Conservation (phyloP, 2,113 vertebrate genomes). For the Motacilla alba region DNA sequence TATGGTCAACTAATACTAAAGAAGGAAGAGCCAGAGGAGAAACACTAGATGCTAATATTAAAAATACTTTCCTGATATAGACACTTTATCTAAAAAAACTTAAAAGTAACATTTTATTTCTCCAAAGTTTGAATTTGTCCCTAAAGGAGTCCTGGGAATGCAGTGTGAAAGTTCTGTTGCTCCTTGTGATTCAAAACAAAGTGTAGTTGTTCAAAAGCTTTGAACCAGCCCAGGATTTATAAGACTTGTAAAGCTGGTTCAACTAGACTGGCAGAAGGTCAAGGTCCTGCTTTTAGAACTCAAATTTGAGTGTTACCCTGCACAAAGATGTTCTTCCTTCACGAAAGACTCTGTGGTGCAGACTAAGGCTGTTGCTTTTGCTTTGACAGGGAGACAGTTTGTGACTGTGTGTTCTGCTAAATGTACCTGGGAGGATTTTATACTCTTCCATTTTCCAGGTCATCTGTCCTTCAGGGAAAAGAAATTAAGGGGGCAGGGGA, state of each 20-base stretch:
- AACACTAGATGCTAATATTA: not conserved
- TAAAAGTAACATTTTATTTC: not conserved
- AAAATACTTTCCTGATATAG: not conserved
- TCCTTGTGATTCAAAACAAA: not conserved
- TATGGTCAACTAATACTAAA: not conserved
- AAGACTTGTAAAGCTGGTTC: slow-evolving; percentile 19
- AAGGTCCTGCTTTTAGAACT: slow-evolving; percentile 15
- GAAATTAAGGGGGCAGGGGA: not conserved
- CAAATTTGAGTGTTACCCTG: not conserved
- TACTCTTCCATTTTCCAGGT: not conserved
- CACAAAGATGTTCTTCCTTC: not conserved
- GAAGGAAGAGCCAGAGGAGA: not conserved
- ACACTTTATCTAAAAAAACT: not conserved
- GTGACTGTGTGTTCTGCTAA: not conserved
- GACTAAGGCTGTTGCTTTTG: not conserved
- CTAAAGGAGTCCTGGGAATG: not conserved
- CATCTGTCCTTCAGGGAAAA: not conserved
- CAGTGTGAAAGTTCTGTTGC: not conserved
- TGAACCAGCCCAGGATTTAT: not conserved
- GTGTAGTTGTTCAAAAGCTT: not conserved
- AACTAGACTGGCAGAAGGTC: not conserved
- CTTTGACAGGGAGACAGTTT: not conserved
- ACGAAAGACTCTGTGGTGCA: not conserved
- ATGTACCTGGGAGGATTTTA: not conserved
- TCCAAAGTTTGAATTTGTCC: not conserved